A percentile compares a stretch with the other conserved stretches of the same genome.
phyloP scores from a whole-genome alignment of 2,888 invertebrate species.

The Thumatha senex region DNA sequence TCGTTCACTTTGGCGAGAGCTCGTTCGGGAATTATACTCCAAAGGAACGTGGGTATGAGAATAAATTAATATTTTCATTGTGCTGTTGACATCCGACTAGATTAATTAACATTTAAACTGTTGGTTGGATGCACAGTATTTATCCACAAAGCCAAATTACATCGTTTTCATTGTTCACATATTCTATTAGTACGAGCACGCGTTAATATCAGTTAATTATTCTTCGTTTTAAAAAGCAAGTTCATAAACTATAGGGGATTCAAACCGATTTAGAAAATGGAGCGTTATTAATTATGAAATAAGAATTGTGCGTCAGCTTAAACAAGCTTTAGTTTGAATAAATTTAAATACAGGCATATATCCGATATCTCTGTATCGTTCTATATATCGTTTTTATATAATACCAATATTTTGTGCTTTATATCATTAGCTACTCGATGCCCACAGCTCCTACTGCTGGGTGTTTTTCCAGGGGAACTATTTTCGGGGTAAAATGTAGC shows the following conservation, averaged over 20 bases:
- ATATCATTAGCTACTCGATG: too few relatives aligned
- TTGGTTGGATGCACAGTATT: constrained; percentile 1
- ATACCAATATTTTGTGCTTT: too few relatives aligned
- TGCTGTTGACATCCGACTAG: constrained; percentile 31
- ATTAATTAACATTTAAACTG: constrained; percentile 10
- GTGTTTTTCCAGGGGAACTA: too few relatives aligned
- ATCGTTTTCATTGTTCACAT: constrained; percentile 4
- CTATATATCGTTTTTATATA: too few relatives aligned
- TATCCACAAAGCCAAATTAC: neutral
- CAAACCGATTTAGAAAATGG: too few relatives aligned
- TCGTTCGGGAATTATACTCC: constrained; percentile 59
- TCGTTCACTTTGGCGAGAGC: constrained; percentile 58
- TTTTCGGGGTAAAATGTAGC: too few relatives aligned
- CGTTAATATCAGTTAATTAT: neutral
- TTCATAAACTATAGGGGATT: neutral
- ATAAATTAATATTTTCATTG: constrained; percentile 60
- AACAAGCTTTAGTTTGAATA: too few relatives aligned
- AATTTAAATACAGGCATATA: too few relatives aligned
- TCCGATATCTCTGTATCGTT: too few relatives aligned
- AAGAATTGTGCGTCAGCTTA: too few relatives aligned
- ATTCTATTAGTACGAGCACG: neutral
- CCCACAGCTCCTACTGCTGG: too few relatives aligned
- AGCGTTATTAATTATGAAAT: too few relatives aligned
- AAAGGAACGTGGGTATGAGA: constrained; percentile 38
- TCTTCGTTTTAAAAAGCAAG: neutral